Conservation (phyloP, 2,113 vertebrate species). For the Lophura nycthemera region DNA sequence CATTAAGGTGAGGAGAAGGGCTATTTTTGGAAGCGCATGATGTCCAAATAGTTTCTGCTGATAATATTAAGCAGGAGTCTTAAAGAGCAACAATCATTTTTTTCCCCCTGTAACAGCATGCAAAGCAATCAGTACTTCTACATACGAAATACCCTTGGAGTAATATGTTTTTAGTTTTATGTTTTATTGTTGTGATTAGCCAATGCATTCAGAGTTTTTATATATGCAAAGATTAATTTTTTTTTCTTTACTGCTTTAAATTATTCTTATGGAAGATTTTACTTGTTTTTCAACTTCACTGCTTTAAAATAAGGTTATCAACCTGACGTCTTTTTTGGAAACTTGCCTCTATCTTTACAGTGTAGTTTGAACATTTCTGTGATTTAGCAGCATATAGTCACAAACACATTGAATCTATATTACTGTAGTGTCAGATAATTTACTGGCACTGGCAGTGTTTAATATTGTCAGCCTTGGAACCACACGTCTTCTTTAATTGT, state of each 20-base stretch:
- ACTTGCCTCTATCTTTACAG: neutral
- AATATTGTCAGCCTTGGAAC: neutral
- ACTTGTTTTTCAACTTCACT: neutral
- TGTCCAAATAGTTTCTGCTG: neutral
- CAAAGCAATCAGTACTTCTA: neutral
- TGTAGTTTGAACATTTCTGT: neutral
- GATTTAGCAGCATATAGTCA: neutral
- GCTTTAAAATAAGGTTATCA: neutral
- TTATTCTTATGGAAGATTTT: neutral
- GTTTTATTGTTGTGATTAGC: neutral
- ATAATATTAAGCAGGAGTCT: neutral
- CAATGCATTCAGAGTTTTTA: neutral
- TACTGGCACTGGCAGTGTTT: neutral
- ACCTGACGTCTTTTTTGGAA: neutral
- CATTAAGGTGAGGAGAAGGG: neutral
- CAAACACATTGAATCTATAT: neutral
- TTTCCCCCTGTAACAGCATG: no score
- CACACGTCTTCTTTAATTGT: neutral
- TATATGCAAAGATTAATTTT: neutral
- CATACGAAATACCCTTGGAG: neutral
- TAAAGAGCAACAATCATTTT: neutral
- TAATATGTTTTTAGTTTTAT: neutral
- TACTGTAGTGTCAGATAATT: neutral
- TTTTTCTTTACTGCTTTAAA: neutral
- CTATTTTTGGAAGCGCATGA: neutral